Base-by-base conservation (phyloP, 2,888 invertebrate genomes). In the Leucozona laternaria region DNA sequence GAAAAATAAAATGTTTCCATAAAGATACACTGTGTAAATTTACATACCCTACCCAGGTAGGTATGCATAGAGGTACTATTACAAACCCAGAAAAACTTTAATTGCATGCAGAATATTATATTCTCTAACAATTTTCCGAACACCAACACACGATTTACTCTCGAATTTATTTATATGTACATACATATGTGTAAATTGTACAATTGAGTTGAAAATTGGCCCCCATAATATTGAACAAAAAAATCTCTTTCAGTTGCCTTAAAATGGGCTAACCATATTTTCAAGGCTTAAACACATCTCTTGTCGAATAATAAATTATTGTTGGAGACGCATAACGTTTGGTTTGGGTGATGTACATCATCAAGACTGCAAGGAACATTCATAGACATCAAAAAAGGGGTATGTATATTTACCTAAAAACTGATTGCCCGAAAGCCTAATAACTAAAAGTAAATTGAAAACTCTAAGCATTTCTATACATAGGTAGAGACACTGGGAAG, bases 391-490 rank as follows among this genome's bases (percentile, higher is more conserved):
- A n/a, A n/a, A n/a, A 17, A 22, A 22, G 11, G 43, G n/a, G 13
- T 17, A 40, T 0, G 3, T 3, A 13, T 37, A 17, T 2, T 17
- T 22, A 64, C 40, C 50, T 13, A 22, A 15, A 43, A 15, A 43
- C 34, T 5, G 25, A 28, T 17, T 76, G 15, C 53, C 31, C 25
- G n/a, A 57, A 68, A 73, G 66, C 62, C 70, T 70, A 86, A 82
- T 86, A 86, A 79, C 82, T 82, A 75, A 79, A 86, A 78, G 82
- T 75, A 79, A 86, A 86, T 86, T 86, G 86, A 86, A 86, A 86
- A 78, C 62, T 62, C 82, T 71, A 82, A 86, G 75, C 60, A 72
- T 80, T 77, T 80, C n/a, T n/a, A n/a, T n/a, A n/a, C n/a, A n/a
- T n/a, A n/a, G n/a, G n/a, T n/a, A n/a, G n/a, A n/a, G n/a, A n/a